Evolutionary conservation across 2,888 invertebrate species (phyloP).

Genomic region (Lepas anatifera): DNA sequence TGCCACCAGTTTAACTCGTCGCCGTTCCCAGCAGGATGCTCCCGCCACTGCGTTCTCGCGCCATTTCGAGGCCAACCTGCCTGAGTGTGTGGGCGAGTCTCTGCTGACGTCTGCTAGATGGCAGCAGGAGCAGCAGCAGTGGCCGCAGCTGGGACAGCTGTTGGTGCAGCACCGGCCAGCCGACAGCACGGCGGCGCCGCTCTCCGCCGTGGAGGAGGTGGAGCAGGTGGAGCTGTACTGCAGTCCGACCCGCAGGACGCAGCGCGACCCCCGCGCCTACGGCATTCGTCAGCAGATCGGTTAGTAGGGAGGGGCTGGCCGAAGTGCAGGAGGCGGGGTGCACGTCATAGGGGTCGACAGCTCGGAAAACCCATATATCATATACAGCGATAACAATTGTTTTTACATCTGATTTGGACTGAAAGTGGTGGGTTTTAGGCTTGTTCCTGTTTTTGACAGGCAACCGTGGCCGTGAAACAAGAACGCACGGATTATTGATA

Average conservation of each 20-base stretch:
- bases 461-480: too few species aligned
- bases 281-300: not conserved
- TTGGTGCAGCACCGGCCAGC: conserved; percentile 18
- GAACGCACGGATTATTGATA: too few species aligned
- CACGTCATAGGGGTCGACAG: too few species aligned
- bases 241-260: not conserved
- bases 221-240: not conserved
- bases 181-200: not conserved
- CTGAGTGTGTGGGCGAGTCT: conserved; percentile 17
- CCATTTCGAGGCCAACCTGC: conserved; percentile 20
- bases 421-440: too few species aligned
- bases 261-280: not conserved
- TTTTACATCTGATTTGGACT: too few species aligned
- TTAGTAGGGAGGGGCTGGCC: not conserved
- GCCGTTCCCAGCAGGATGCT: not conserved
- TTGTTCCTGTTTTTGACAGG: too few species aligned
- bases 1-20: not conserved
- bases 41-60: conserved; percentile 16
- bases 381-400: too few species aligned
- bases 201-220: not conserved
- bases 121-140: conserved; percentile 17
- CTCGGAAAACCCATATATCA: too few species aligned
- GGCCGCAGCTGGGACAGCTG: conserved; percentile 19
- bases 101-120: conserved; percentile 17
- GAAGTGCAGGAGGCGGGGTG: too few species aligned